A percentile compares a stretch with the other conserved stretches of the same genome.
Conservation (phyloP, 2,797 vertebrate species). For the Smutsia temminckii region DNA sequence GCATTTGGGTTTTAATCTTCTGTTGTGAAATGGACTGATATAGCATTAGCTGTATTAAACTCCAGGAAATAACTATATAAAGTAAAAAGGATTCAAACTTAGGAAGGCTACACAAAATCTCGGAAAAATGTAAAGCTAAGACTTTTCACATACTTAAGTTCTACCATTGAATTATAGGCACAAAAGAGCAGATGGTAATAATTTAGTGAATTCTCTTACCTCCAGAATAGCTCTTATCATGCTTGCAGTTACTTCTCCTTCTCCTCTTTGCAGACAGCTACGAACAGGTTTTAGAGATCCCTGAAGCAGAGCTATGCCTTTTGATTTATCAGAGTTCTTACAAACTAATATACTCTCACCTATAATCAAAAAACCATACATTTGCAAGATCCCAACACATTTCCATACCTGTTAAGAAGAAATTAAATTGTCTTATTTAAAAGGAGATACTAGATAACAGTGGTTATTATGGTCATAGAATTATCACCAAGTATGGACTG, state of each 20-base stretch:
- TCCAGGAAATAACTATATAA: constrained; percentile 21
- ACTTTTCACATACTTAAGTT: constrained; percentile 42
- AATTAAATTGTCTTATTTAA: constrained; percentile 38
- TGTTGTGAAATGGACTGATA: constrained; percentile 2
- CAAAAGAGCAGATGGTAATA: constrained; percentile 3
- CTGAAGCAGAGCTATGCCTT: constrained; percentile 91
- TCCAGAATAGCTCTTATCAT: constrained; percentile 98
- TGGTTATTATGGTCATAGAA: background rate
- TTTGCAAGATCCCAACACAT: constrained; percentile 29
- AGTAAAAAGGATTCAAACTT: background rate
- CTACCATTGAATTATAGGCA: background rate
- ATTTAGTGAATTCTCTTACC: constrained; percentile 82
- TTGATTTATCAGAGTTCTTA: constrained; percentile 93
- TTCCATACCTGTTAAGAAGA: background rate
- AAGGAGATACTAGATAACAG: background rate
- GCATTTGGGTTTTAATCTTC: constrained; percentile 10
- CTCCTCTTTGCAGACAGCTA: constrained; percentile 92
- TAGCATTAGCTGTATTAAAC: background rate
- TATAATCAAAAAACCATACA: constrained; percentile 71
- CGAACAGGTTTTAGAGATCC: constrained; percentile 92
- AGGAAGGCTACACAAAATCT: constrained; percentile 22
- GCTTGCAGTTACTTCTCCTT: constrained; percentile 92
- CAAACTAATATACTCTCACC: constrained; percentile 97
- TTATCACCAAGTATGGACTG: constrained; percentile 5
- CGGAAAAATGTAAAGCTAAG: constrained; percentile 27